phyloP scores from a whole-genome alignment of 2,888 invertebrate genomes.

The Drosophila mimetica region DNA sequence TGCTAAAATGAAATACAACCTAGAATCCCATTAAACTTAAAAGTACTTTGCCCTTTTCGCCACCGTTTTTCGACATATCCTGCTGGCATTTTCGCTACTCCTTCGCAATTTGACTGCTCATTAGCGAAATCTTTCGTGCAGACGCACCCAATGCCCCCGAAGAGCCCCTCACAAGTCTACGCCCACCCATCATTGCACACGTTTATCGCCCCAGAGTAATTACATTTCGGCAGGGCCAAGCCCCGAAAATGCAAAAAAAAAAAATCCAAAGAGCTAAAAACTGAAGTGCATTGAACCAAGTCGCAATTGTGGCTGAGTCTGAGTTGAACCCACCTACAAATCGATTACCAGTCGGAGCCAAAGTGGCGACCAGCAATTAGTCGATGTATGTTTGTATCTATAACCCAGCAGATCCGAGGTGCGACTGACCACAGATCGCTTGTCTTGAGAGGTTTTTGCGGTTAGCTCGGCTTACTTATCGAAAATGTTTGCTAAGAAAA shows the following conservation, averaged over 20 bases:
- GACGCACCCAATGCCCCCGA: slow-evolving; percentile 57
- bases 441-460: slow-evolving; percentile 17
- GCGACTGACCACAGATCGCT: slow-evolving; percentile 36
- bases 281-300: slow-evolving; percentile 70
- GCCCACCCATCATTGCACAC: slow-evolving; percentile 22
- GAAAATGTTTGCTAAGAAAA: no score
- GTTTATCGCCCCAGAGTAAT: slow-evolving; percentile 57
- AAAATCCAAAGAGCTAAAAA: slow-evolving; percentile 11
- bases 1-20: no score
- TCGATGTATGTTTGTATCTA: background rate
- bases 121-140: slow-evolving; percentile 66
- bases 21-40: background rate
- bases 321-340: slow-evolving; percentile 50
- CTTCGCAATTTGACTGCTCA: slow-evolving; percentile 44
- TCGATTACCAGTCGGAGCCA: slow-evolving; percentile 38
- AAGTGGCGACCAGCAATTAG: slow-evolving; percentile 27
- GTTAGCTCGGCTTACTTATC: slow-evolving; percentile 3
- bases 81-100: slow-evolving; percentile 13
- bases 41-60: background rate
- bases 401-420: slow-evolving; percentile 8
- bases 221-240: slow-evolving; percentile 73
- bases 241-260: slow-evolving; percentile 54
- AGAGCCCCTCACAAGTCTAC: slow-evolving; percentile 1
- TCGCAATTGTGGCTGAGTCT: slow-evolving; percentile 19
- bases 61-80: background rate